Conservation (phyloP, 2,797 vertebrate genomes). For the Poecilia gillii region DNA sequence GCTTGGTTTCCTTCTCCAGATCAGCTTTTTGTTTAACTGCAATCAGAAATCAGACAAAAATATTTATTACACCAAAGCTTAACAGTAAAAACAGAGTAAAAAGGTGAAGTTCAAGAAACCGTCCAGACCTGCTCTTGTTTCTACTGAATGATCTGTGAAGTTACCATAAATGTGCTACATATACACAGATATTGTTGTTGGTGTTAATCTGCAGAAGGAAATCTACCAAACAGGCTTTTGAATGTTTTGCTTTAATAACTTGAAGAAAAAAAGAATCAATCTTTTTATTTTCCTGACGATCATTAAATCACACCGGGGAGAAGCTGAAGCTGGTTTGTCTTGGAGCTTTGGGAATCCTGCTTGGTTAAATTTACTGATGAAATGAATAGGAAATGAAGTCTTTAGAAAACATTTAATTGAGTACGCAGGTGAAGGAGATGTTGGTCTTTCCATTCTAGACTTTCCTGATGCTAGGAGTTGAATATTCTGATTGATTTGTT, state of each 20-base stretch:
- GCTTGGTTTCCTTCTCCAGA: slow-evolving; percentile 79
- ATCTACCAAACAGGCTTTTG: slow-evolving; percentile 46
- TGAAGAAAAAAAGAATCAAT: slow-evolving; percentile 35
- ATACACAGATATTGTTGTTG: slow-evolving; percentile 9
- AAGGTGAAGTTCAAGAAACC: neutral
- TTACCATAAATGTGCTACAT: slow-evolving; percentile 16
- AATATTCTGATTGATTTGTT: neutral
- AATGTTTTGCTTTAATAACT: slow-evolving; percentile 33
- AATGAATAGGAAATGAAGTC: neutral
- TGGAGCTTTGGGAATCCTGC: neutral
- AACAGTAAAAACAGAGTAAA: neutral
- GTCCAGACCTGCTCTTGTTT: neutral
- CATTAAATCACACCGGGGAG: slow-evolving; percentile 15
- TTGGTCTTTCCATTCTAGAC: neutral
- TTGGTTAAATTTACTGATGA: slow-evolving; percentile 11
- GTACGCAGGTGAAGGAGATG: neutral
- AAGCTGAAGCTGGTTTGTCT: slow-evolving; percentile 12
- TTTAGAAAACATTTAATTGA: neutral
- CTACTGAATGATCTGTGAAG: neutral
- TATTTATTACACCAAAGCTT: neutral
- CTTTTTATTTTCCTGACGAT: slow-evolving; percentile 11
- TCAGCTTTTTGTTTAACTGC: slow-evolving; percentile 63
- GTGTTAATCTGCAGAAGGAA: slow-evolving; percentile 36
- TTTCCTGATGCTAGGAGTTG: neutral
- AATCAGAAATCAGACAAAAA: slow-evolving; percentile 9